A percentile compares a stretch with the other conserved stretches of the same genome.
phyloP scores from a whole-genome alignment of 2,888 invertebrate species.

The Himalopsyche kuldschensis region DNA sequence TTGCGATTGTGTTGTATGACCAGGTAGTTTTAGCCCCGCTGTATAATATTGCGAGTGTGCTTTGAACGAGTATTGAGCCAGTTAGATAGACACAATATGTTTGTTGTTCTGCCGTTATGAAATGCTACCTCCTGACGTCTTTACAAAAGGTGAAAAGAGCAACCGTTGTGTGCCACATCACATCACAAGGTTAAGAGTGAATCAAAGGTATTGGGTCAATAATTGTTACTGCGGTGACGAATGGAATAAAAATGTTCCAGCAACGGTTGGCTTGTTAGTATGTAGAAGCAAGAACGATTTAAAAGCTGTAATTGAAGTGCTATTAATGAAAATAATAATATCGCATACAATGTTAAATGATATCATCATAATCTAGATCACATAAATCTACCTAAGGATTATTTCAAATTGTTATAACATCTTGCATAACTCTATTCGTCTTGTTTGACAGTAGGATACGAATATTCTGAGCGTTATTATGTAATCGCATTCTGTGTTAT shows the following conservation, averaged over 20 bases:
- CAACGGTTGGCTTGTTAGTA: background rate
- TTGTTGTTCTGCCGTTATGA: slow-evolving; percentile 12
- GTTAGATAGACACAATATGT: slow-evolving; percentile 7
- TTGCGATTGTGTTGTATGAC: too few species aligned
- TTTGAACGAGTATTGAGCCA: background rate
- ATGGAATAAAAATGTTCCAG: background rate
- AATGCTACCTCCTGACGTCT: background rate
- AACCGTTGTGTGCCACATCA: background rate
- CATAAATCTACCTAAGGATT: background rate
- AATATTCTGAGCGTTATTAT: too few species aligned
- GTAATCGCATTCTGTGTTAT: too few species aligned
- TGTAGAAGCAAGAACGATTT: background rate
- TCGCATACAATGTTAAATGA: background rate
- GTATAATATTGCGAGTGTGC: background rate
- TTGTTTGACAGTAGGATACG: background rate
- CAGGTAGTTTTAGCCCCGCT: background rate
- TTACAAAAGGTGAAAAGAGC: background rate
- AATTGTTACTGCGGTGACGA: background rate
- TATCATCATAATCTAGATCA: background rate
- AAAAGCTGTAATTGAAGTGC: background rate
- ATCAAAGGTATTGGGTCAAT: background rate
- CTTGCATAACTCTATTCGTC: background rate
- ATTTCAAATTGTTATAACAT: background rate
- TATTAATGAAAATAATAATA: background rate
- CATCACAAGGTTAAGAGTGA: background rate